phyloP scores from a whole-genome alignment of 2,888 invertebrate genomes.

The Himalopsyche anomala region DNA sequence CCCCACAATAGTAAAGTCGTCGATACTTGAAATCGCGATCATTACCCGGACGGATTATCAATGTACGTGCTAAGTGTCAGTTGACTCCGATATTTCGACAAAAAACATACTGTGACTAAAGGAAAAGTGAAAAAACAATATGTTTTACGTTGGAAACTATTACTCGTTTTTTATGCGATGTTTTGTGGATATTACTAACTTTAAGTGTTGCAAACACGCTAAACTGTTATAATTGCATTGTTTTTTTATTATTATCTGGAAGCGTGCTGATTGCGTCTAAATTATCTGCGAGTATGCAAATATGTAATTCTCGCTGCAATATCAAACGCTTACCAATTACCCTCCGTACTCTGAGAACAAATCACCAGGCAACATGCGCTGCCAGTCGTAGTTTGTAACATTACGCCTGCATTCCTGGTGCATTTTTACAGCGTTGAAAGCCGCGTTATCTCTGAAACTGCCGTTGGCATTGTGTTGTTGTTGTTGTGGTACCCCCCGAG shows the following conservation, averaged over 20 bases:
- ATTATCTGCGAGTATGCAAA: constrained; percentile 2
- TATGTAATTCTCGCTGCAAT: constrained; percentile 13
- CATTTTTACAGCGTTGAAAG: constrained; percentile 33
- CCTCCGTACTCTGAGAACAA: neutral
- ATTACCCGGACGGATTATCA: neutral
- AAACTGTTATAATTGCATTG: neutral
- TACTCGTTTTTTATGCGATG: no score
- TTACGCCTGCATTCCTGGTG: constrained; percentile 45
- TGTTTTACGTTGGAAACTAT: neutral
- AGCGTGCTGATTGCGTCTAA: neutral
- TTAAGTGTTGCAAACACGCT: no score
- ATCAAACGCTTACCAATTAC: neutral
- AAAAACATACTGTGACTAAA: neutral
- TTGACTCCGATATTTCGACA: neutral
- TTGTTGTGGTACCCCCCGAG: neutral
- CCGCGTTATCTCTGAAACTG: constrained; percentile 48
- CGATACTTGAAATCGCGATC: neutral
- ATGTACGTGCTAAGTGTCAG: neutral
- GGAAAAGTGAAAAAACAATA: neutral
- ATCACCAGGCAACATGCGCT: neutral
- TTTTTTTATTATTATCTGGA: neutral
- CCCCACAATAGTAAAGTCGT: neutral
- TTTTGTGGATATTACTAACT: no score
- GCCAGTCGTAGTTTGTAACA: neutral
- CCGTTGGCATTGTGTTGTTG: neutral